Evolutionary conservation across 2,113 vertebrate species (phyloP), one percentile per base, ranked within the genome.

Genomic region (Phaetusa simplex): DNA sequence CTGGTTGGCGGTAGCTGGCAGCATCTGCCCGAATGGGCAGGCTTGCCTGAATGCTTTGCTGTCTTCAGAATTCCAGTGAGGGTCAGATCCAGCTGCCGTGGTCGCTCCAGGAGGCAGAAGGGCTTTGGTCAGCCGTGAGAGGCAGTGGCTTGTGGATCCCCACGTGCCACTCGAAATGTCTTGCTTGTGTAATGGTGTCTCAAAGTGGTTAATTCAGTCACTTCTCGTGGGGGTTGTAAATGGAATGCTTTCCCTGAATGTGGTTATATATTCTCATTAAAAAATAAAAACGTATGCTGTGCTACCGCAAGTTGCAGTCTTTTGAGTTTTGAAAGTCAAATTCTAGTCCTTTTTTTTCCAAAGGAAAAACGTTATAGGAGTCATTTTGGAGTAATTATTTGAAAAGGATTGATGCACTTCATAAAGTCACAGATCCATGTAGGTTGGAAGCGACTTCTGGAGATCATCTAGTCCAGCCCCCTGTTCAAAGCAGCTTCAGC

Each of bases 271-370:
- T 61, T 91, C 27, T 43, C 65, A 38, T 43, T 80, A 26, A 47
- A 85, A 86, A 86, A 50, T 66, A 2, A 42, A 76, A 49, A 65
- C 30, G 11, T 38, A 24, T 76, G 23, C 22, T 42, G 23, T 42
- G 24, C 43, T 67, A 8, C 11, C 2, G 8, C 0, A 1, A 50
- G 40, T 52, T 55, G 20, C 52, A 42, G 18, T 8, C 3, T 30
- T 80, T 56, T 34, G 23, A 81, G 26, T 74, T 80, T 50, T 94
- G 36, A 61, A 43, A 52, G 10, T 47, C 5, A 76, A 69, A 56
- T 92, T 67, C 52, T 69, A 29, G 32, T 59, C 12, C 2, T 47
- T 69, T 49, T 71, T 71, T 70, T 19, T 6, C 9, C 2, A 26
- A 69, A 81, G 23, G 8, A 71, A 69, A 62, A 59, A 72, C 14